Percentiles rank a stretch among this genome's conserved stretches.
Evolutionary conservation across 2,888 invertebrate genomes (phyloP).

Genomic region (Tridacna crocea): DNA sequence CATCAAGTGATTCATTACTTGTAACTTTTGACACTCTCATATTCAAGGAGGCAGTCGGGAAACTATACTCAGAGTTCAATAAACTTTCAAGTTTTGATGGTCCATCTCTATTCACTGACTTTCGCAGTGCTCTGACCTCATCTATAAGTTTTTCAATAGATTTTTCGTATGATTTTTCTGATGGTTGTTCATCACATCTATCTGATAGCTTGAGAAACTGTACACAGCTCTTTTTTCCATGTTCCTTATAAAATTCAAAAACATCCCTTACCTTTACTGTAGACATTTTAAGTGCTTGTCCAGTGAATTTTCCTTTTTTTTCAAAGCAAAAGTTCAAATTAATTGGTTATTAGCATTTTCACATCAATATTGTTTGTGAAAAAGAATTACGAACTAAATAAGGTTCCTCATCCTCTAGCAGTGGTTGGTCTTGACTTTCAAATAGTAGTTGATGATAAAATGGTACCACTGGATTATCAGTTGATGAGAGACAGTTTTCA

Average conservation of each 20-base stretch:
- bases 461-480: neutral
- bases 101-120: conserved; percentile 20
- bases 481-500: neutral
- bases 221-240: conserved; percentile 2
- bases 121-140: conserved; percentile 6
- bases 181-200: too few relatives aligned
- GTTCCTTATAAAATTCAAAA: neutral
- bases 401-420: too few relatives aligned
- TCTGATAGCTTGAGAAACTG: neutral
- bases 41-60: neutral
- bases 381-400: neutral
- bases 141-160: conserved; percentile 1
- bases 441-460: neutral
- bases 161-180: conserved; percentile 4
- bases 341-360: neutral
- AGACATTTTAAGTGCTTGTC: neutral
- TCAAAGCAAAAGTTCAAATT: too few relatives aligned
- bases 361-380: neutral
- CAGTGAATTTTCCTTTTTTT: too few relatives aligned
- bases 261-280: conserved; percentile 2
- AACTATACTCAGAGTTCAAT: neutral
- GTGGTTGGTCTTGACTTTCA: neutral
- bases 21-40: conserved; percentile 19
- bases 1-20: conserved; percentile 1
- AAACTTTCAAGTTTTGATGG: conserved; percentile 9